Conservation (phyloP, 2,888 invertebrate genomes). For the Pyrochroa serraticornis region DNA sequence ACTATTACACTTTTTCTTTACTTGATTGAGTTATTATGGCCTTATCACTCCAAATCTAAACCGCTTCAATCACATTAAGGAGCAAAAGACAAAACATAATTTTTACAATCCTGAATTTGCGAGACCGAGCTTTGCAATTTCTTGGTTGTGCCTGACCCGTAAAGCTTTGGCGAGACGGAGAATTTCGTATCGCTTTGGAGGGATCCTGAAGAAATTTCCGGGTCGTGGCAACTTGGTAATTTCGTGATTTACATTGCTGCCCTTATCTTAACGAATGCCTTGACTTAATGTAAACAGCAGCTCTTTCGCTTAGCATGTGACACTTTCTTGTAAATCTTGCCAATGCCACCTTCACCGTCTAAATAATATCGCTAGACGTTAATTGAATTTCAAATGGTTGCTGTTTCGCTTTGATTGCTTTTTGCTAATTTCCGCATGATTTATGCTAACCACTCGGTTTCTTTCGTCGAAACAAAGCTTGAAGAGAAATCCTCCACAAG, state of each 20-base stretch:
- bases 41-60: too few relatives aligned
- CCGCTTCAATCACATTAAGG: too few relatives aligned
- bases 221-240: conserved; percentile 28
- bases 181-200: too few relatives aligned
- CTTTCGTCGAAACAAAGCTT: neutral
- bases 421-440: conserved; percentile 18
- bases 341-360: conserved; percentile 7
- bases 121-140: too few relatives aligned
- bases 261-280: conserved; percentile 23
- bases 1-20: too few relatives aligned
- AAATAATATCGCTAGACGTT: conserved; percentile 6
- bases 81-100: too few relatives aligned
- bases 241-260: conserved; percentile 28
- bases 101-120: too few relatives aligned
- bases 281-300: conserved; percentile 23
- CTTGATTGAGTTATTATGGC: too few relatives aligned
- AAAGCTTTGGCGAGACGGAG: too few relatives aligned
- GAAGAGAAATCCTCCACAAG: conserved; percentile 2
- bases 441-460: conserved; percentile 13
- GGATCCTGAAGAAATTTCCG: conserved; percentile 11
- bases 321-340: neutral
- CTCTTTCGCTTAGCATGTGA: conserved; percentile 9
- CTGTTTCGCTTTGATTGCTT: conserved; percentile 15
- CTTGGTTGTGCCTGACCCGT: too few relatives aligned
- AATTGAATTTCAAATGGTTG: conserved; percentile 22